Conservation (phyloP, 2,797 vertebrate genomes). For the Tokudaia tokunoshimensis region DNA sequence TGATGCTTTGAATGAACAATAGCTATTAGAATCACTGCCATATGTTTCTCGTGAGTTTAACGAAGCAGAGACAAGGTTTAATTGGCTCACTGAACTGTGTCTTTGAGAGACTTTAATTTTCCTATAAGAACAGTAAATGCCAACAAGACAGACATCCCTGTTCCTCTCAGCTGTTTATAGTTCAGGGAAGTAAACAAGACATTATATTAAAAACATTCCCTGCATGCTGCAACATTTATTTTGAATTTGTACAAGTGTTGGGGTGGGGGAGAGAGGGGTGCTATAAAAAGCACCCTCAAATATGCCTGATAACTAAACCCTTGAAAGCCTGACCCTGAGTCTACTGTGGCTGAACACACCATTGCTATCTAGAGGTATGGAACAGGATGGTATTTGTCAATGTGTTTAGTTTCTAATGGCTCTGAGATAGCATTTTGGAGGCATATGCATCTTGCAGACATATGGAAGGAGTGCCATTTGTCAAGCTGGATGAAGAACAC, state of each 20-base stretch:
- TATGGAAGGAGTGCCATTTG: background rate
- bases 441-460: background rate
- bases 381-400: background rate
- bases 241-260: slow-evolving; percentile 12
- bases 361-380: background rate
- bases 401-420: slow-evolving; percentile 32
- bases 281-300: background rate
- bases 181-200: slow-evolving; percentile 61
- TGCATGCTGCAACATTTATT: background rate
- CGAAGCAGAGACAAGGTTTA: slow-evolving; percentile 55
- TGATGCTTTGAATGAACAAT: slow-evolving; percentile 54
- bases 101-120: slow-evolving; percentile 70
- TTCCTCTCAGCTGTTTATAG: slow-evolving; percentile 68
- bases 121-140: slow-evolving; percentile 68
- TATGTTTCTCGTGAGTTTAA: slow-evolving; percentile 31
- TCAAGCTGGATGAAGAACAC: slow-evolving; percentile 27
- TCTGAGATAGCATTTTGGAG: background rate
- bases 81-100: slow-evolving; percentile 61
- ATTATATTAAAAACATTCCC: slow-evolving; percentile 63
- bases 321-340: background rate
- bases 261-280: background rate
- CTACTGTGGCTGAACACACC: background rate
- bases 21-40: slow-evolving; percentile 42
- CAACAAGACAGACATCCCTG: slow-evolving; percentile 54
- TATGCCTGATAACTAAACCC: background rate